A percentile compares a stretch with the other conserved stretches of the same genome.
phyloP scores from a whole-genome alignment of 2,113 vertebrate genomes.

The Cyanoderma ruficeps region DNA sequence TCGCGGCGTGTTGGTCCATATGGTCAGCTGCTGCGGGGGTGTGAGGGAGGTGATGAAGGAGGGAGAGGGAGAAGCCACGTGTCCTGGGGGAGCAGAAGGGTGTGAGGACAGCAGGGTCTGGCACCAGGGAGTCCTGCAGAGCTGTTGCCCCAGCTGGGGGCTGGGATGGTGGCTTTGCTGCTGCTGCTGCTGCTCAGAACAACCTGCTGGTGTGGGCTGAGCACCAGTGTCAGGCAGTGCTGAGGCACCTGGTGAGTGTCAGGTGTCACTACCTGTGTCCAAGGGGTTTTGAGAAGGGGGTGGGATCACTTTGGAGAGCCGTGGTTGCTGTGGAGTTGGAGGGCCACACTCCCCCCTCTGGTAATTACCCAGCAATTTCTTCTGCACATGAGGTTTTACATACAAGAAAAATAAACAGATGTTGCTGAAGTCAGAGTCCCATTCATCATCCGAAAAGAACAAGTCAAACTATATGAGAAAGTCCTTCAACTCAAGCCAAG shows the following conservation, averaged over 20 bases:
- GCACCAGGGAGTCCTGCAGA: fast-evolving
- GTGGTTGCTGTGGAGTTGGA: neutral
- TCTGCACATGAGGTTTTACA: constrained; percentile 61
- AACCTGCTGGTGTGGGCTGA: neutral
- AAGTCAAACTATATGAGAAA: constrained; percentile 64
- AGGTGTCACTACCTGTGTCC: neutral
- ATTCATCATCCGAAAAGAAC: constrained; percentile 70
- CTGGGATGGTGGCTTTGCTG: neutral
- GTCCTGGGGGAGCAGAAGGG: neutral
- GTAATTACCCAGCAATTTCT: constrained; percentile 65
- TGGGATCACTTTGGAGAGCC: neutral
- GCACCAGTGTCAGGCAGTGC: neutral
- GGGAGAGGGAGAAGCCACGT: neutral
- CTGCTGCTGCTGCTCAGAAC: neutral
- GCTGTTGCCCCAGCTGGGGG: neutral
- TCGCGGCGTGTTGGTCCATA: fast-evolving
- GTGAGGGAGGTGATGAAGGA: neutral
- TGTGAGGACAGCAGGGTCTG: neutral
- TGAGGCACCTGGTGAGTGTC: neutral
- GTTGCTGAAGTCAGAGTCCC: constrained; percentile 64
- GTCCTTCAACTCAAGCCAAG: constrained; percentile 68
- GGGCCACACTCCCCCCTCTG: neutral
- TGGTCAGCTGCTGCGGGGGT: fast-evolving
- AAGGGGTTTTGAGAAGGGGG: neutral
- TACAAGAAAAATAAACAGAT: constrained; percentile 73